Base-by-base conservation (phyloP, 1,140 invertebrate genomes). In the Cepaea nemoralis region DNA sequence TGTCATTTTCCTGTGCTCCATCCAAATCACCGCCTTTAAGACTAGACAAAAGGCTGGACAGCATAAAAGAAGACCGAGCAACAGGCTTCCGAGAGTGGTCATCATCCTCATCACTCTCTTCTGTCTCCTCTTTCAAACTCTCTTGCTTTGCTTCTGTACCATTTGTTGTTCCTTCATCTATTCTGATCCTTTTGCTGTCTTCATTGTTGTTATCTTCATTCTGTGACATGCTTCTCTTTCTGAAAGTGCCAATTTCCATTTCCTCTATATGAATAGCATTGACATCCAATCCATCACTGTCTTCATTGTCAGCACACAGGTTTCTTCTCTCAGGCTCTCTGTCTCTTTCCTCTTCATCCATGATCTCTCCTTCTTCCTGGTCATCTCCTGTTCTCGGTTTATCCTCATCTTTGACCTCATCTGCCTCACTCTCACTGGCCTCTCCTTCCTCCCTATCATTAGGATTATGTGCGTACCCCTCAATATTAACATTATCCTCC, bases 361-460 rank as follows among this genome's bases (percentile, higher is more conserved):
- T 45, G 19, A 80, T 73, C 35, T 71, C 78, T 48, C 67, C 78
- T 63, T 71, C 78, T 48, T 71, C 78, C 16, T 71, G 45, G 40
- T 70, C 77, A 48, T 80, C 59, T 33, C 35, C 39, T 31, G n/a
- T 27, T 45, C 55, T 40, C 42, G 48, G 19, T 33, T n/a, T 12
- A 45, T 50, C 73, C 50, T 77, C 50, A 2, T 22, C n/a, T 6
- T 10, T 55, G 5, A 40, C 75, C 12, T 40, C 77, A 33, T 78
- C 77, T 22, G 69, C 77, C 14, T 63, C 31, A 19, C 45, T 69
- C 14, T 78, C 77, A 78, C 33, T 42, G 24, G 77, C 77, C 37
- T 78, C 78, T n/a, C 78, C 78, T 55, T 73, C 78, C 45, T 71
- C 78, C n/a, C 69, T 71, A 50, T 69, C 77, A 69, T 6, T 63